phyloP scores from a whole-genome alignment of 30 jellyfish, hydroid and myxozoan species.

The Hydractinia echinata region DNA sequence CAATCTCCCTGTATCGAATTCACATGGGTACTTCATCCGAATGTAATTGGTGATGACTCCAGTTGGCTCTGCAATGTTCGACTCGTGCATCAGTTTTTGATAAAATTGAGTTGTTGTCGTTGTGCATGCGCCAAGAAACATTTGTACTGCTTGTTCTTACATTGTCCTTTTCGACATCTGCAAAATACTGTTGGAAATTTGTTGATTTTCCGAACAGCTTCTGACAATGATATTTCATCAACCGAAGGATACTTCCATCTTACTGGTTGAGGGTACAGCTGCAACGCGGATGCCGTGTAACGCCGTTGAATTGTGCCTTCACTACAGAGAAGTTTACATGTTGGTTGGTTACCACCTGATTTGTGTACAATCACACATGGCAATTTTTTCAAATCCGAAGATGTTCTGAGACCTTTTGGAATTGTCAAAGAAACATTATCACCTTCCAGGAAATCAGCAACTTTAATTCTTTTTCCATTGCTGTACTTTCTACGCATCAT shows the following conservation, averaged over 20 bases:
- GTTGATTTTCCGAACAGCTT: no score
- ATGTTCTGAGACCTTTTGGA: conserved; percentile 4
- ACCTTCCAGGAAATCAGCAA: conserved; percentile 1
- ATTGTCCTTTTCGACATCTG: no score
- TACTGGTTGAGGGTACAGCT: conserved; percentile 14
- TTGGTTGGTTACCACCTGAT: conserved; percentile 12
- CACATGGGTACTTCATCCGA: no score
- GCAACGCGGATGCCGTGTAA: conserved; percentile 15
- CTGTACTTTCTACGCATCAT: conserved; percentile 7
- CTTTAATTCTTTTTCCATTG: conserved; percentile 10
- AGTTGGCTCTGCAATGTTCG: no score
- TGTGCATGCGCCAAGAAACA: no score
- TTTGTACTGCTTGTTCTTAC: no score
- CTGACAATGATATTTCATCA: no score
- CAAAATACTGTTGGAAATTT: no score
- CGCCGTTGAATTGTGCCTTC: background rate
- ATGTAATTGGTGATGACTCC: no score
- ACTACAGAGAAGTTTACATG: background rate
- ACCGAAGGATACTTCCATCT: background rate
- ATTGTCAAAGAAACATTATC: conserved; percentile 11
- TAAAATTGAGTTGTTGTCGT: no score
- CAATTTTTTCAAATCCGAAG: conserved; percentile 5
- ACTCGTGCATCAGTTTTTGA: no score
- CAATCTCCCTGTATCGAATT: no score
- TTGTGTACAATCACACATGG: conserved; percentile 9